phyloP scores from a whole-genome alignment of 2,113 vertebrate species.

The Chunga burmeisteri region DNA sequence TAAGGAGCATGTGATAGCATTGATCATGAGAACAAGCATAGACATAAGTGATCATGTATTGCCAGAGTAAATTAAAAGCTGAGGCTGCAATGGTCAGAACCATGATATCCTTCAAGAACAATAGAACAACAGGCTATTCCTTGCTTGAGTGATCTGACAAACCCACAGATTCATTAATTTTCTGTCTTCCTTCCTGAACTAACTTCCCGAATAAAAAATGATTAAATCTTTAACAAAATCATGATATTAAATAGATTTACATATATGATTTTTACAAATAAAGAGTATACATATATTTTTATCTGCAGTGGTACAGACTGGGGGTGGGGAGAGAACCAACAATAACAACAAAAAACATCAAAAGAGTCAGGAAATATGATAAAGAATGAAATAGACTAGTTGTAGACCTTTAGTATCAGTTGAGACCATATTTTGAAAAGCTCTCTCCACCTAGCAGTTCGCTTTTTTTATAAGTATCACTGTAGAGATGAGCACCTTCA shows the following conservation, averaged over 20 bases:
- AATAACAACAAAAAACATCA: rapidly evolving
- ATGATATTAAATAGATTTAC: not conserved
- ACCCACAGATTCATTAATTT: not conserved
- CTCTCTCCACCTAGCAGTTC: not conserved
- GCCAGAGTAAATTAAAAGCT: not conserved
- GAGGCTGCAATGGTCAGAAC: not conserved
- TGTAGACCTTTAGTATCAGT: not conserved
- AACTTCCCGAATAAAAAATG: not conserved
- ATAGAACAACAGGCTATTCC: not conserved
- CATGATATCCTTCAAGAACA: not conserved
- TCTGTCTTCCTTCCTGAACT: conserved; percentile 1
- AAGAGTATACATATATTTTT: not conserved
- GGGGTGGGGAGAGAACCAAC: rapidly evolving
- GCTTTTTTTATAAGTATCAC: not conserved
- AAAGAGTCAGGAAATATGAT: not conserved
- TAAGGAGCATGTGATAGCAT: not conserved
- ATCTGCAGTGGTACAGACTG: not conserved
- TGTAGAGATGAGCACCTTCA: not conserved
- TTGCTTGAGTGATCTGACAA: not conserved
- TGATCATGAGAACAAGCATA: not conserved
- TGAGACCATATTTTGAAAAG: not conserved
- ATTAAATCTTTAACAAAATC: not conserved
- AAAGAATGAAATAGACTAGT: not conserved
- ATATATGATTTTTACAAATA: not conserved
- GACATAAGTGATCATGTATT: not conserved